Percentiles rank a stretch among this genome's conserved stretches.
These are phyloP conservation scores for Serrognathus titanus DNA, from an alignment of 2,888 invertebrate genomes.

Conservation along the genomic window DNA sequence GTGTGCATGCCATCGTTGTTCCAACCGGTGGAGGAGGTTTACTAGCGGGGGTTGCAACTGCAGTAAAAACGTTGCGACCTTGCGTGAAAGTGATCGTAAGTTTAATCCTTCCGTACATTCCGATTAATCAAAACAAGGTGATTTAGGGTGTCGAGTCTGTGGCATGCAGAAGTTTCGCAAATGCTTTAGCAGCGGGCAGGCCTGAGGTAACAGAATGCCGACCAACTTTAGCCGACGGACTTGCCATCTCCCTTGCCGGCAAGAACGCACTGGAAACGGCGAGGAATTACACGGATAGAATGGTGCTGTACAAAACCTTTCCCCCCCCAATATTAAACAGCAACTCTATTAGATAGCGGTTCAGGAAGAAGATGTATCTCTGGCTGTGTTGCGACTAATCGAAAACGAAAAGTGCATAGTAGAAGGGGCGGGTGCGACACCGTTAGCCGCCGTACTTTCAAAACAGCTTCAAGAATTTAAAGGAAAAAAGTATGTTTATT, in stretches of 20 bases:
- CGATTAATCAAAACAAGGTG: neutral
- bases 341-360: slow-evolving; percentile 60
- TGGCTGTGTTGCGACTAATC: slow-evolving; percentile 73
- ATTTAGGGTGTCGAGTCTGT: slow-evolving; percentile 81
- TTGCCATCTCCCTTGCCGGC: slow-evolving; percentile 85
- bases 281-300: slow-evolving; percentile 68
- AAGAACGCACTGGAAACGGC: slow-evolving; percentile 80
- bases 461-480: slow-evolving; percentile 75
- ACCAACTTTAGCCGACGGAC: slow-evolving; percentile 82
- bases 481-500: slow-evolving; percentile 65
- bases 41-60: slow-evolving; percentile 81
- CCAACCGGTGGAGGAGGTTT: slow-evolving; percentile 89
- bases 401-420: slow-evolving; percentile 87
- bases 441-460: slow-evolving; percentile 79
- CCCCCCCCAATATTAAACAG: neutral
- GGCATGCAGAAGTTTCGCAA: slow-evolving; percentile 75
- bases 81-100: slow-evolving; percentile 69
- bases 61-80: slow-evolving; percentile 78
- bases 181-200: slow-evolving; percentile 65
- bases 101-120: neutral
- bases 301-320: slow-evolving; percentile 48
- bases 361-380: slow-evolving; percentile 78
- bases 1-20: slow-evolving; percentile 79
- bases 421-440: slow-evolving; percentile 86
- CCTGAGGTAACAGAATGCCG: slow-evolving; percentile 61